These are phyloP conservation scores for Trichogramma evanescens DNA, from an alignment of 2,888 invertebrate genomes.

Conservation along the genomic window DNA sequence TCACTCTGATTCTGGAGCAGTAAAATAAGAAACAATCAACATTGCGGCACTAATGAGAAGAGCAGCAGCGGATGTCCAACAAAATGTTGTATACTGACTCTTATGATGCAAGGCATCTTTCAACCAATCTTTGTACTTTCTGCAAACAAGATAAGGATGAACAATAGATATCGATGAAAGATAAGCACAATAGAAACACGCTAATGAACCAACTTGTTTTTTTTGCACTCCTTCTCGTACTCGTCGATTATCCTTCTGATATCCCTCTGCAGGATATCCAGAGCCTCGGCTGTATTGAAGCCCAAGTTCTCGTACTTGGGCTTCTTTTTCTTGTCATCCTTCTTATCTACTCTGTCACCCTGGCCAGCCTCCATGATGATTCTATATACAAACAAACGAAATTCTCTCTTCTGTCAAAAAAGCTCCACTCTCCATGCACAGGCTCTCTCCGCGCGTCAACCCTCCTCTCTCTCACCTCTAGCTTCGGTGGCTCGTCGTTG, in stretches of 20 bases:
- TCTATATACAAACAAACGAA: no score
- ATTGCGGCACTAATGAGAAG: conserved; percentile 53
- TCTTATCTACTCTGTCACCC: conserved; percentile 6
- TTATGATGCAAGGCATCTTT: conserved; percentile 52
- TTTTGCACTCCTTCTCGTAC: conserved; percentile 56
- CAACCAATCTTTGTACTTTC: conserved; percentile 50
- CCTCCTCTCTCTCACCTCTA: no score
- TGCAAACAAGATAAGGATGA: conserved; percentile 37
- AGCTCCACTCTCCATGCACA: no score
- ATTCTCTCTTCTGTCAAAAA: no score
- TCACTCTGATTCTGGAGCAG: conserved; percentile 28
- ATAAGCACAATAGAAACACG: not conserved
- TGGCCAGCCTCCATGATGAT: conserved; percentile 9
- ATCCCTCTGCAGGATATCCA: conserved; percentile 64
- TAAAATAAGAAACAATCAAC: conserved; percentile 48
- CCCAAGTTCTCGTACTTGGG: conserved; percentile 43
- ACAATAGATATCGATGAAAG: not conserved
- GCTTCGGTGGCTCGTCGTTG: no score
- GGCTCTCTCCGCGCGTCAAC: no score
- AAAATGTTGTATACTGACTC: conserved; percentile 59
- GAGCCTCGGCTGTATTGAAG: conserved; percentile 61
- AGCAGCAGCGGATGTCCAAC: conserved; percentile 59
- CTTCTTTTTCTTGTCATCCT: conserved; percentile 10
- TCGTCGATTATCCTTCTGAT: conserved; percentile 59
- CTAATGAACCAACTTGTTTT: conserved; percentile 47